These are phyloP conservation scores for Meteorus cinctellus DNA, from an alignment of 2,888 invertebrate species.

Conservation along the genomic window DNA sequence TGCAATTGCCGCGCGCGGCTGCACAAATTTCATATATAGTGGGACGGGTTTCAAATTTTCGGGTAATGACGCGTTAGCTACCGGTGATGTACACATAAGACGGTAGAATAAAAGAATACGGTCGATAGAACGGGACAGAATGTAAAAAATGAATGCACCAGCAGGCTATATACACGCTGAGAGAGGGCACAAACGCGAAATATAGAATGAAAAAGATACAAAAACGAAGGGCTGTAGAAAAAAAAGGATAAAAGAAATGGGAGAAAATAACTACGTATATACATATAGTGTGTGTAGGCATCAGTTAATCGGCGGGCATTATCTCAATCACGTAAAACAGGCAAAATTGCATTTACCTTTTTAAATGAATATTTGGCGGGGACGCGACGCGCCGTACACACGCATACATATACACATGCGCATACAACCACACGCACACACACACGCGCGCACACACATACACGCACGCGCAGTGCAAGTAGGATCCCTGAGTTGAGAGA, in stretches of 20 bases:
- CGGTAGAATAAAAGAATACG: conserved; percentile 9
- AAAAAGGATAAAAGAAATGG: conserved; percentile 5
- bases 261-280: conserved; percentile 10
- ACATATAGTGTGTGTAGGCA: conserved; percentile 37
- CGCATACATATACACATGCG: neutral
- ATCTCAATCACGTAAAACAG: conserved; percentile 73
- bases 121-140: neutral
- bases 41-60: conserved; percentile 64
- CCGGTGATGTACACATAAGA: conserved; percentile 56
- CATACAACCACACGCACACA: conserved; percentile 12
- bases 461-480: conserved; percentile 60
- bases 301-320: conserved; percentile 72
- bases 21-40: conserved; percentile 49
- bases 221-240: conserved; percentile 3
- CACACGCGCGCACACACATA: conserved; percentile 11
- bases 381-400: conserved; percentile 74
- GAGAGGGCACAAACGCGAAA: neutral
- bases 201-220: conserved; percentile 24
- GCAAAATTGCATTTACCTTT: conserved; percentile 74
- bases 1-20: conserved; percentile 25
- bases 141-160: conserved; percentile 11
- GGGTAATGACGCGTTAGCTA: conserved; percentile 70
- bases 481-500: conserved; percentile 70
- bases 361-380: conserved; percentile 73
- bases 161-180: conserved; percentile 11